phyloP scores from a whole-genome alignment of 37 sponge, comb jelly and placozoan species.

The Ephydatia muelleri region DNA sequence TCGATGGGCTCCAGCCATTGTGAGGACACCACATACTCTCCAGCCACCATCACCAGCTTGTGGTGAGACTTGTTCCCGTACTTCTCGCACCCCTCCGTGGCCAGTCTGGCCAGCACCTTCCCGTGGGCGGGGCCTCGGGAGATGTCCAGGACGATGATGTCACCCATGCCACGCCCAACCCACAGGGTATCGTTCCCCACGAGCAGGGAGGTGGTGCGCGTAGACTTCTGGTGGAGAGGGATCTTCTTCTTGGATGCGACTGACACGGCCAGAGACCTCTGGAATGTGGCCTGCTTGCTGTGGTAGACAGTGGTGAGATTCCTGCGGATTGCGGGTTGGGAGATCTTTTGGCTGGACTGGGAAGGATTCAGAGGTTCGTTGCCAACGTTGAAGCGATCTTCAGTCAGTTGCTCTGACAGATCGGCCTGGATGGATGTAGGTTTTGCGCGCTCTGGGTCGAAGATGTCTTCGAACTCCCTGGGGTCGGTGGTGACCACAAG shows the following conservation, averaged over 20 bases:
- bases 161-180: conserved; percentile 77
- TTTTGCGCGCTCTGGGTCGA: neutral
- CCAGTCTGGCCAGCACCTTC: conserved; percentile 35
- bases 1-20: conserved; percentile 52
- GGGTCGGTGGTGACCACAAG: conserved; percentile 3
- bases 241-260: too few relatives aligned
- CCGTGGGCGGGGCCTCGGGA: conserved; percentile 12
- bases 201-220: conserved; percentile 48
- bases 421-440: neutral
- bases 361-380: too few relatives aligned
- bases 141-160: conserved; percentile 51
- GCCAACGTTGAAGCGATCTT: neutral
- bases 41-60: conserved; percentile 19
- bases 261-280: too few relatives aligned
- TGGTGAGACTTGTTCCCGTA: conserved; percentile 48
- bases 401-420: too few relatives aligned
- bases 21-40: conserved; percentile 42
- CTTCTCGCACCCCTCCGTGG: conserved; percentile 32
- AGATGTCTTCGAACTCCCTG: neutral
- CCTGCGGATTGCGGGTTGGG: neutral
- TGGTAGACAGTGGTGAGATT: too few relatives aligned
- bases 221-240: conserved; percentile 25
- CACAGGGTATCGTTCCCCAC: conserved; percentile 57
- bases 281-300: neutral
- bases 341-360: neutral